Evolutionary conservation across 1,140 invertebrate species (phyloP).

Genomic region (Xylocopa sonorina): DNA sequence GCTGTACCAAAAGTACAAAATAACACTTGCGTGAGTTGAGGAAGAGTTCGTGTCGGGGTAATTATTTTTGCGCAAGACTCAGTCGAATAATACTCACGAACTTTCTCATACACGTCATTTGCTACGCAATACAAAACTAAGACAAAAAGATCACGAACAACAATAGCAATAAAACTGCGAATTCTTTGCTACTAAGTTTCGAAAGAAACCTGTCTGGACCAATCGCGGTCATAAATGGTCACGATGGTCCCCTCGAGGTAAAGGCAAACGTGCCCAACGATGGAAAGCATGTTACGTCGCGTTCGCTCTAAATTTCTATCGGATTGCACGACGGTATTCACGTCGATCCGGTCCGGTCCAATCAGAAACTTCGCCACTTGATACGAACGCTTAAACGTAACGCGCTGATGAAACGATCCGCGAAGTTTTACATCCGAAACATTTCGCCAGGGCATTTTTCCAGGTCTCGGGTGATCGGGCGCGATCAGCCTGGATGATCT

Average conservation of each 20-base stretch:
- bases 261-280: background rate
- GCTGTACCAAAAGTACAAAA: too few relatives aligned
- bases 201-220: too few relatives aligned
- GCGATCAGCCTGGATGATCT: constrained; percentile 19
- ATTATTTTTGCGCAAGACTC: too few relatives aligned
- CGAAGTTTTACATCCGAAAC: constrained; percentile 33
- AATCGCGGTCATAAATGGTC: too few relatives aligned
- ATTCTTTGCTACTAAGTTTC: too few relatives aligned
- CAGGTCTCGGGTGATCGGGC: constrained; percentile 15
- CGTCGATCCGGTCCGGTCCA: background rate
- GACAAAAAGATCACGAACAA: too few relatives aligned
- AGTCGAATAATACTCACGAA: too few relatives aligned
- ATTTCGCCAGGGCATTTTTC: constrained; percentile 26
- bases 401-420: constrained; percentile 19
- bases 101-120: too few relatives aligned
- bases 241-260: background rate
- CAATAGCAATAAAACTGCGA: too few relatives aligned
- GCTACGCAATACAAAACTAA: too few relatives aligned
- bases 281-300: background rate
- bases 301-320: constrained; percentile 9
- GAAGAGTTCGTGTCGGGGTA: too few relatives aligned
- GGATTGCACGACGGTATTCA: background rate
- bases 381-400: constrained; percentile 21
- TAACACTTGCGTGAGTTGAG: too few relatives aligned
- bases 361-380: constrained; percentile 14